Base-by-base conservation (phyloP, 2,113 vertebrate species). In the Leptobrachium ailaonicum region DNA sequence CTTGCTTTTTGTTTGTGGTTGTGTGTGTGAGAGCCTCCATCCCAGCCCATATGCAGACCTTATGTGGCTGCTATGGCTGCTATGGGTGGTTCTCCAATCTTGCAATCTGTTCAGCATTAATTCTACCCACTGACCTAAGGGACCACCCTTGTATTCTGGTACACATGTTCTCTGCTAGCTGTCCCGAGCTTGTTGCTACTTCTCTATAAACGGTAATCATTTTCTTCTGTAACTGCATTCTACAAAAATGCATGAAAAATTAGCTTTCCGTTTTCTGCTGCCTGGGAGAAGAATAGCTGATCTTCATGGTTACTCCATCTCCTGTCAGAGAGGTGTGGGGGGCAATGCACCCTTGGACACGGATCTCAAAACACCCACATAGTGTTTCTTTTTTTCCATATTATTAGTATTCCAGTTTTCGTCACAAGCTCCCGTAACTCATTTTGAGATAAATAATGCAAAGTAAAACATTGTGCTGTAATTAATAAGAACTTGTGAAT, bases 101-200 rank as follows among this genome's bases (percentile, higher is more conserved):
- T 64, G 47, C 71, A 79, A 79, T 79, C 62, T 73, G 77, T 79
- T 79, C 77, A 66, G 70, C 77, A 73, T 79, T 79, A 79, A 13
- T 53, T 58, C 41, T 79, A 66, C 62, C 45, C 71, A 73, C 32
- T 79, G 77, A 79, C 77, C 70, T 79, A 43, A 32, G 64, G 71
- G 77, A 73, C 69, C 77, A 73, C 77, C 77, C 77, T 66, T 73
- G 70, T 56, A 66, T 79, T 73, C 43, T n/a, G 43, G 4, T 54
- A 47, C 77, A 79, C 62, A 73, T 73, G 77, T 42, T 66, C 60
- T 66, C 43, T 47, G 8, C 60, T 73, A 72, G 64, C 45, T 63
- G 45, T 41, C 40, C 68, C 12, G 44, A 71, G 47, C 47, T 73
- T 41, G 42, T 8, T 79, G n/a, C 45, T 71, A 7, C 69, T 62